phyloP scores from a whole-genome alignment of 2,797 vertebrate species.

The Lagodon rhomboides region DNA sequence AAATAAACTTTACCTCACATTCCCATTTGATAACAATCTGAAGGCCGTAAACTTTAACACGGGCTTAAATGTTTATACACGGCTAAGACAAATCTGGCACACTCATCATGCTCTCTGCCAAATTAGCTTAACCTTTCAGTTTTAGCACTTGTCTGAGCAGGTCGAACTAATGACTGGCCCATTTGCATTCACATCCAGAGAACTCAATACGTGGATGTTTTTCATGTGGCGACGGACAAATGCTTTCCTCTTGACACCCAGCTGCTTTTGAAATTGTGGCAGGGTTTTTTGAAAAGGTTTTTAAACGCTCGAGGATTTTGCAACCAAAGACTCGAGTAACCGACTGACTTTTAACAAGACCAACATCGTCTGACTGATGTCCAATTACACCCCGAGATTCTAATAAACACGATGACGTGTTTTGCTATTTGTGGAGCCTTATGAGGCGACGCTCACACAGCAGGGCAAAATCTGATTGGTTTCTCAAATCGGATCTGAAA shows the following conservation, averaged over 20 bases:
- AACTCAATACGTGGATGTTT: background rate
- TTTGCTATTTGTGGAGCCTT: constrained; percentile 14
- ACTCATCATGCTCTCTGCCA: background rate
- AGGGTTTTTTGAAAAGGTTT: constrained; percentile 9
- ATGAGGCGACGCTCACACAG: background rate
- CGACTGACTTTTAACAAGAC: constrained; percentile 23
- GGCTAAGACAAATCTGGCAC: constrained; percentile 12
- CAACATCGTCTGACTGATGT: constrained; percentile 27
- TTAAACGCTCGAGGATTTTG: constrained; percentile 10
- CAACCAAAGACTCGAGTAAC: constrained; percentile 21
- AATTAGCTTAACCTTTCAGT: constrained; percentile 31
- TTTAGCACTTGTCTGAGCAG: constrained; percentile 25
- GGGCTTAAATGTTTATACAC: constrained; percentile 18
- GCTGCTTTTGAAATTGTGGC: constrained; percentile 19
- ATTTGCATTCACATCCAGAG: background rate
- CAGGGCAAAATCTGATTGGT: too few relatives aligned
- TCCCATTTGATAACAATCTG: constrained; percentile 34
- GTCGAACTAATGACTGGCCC: constrained; percentile 13
- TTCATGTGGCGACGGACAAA: constrained; percentile 19
- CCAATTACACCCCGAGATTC: constrained; percentile 8
- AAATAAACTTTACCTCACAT: constrained; percentile 28
- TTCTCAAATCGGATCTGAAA: too few relatives aligned
- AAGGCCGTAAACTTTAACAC: constrained; percentile 25
- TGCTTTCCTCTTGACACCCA: constrained; percentile 9
- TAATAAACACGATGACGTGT: background rate